Evolutionary conservation across 2,113 vertebrate species (phyloP).

Genomic region (Clarias gariepinus): DNA sequence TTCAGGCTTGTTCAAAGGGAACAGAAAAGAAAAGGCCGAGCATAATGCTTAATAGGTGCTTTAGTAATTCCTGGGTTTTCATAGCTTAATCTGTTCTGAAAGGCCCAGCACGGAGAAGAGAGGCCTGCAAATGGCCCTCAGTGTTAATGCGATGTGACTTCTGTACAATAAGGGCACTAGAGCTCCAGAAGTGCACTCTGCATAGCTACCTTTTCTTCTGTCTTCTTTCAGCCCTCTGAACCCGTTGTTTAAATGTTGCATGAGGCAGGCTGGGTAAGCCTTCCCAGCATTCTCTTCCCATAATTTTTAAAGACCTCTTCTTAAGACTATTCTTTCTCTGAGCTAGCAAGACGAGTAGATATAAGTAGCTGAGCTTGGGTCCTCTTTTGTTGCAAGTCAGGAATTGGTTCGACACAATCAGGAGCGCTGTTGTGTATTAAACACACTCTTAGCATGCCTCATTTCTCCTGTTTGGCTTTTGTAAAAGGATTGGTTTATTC

Average conservation of each 20-base stretch:
- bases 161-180: constrained; percentile 93
- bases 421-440: constrained; percentile 65
- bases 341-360: constrained; percentile 66
- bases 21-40: constrained; percentile 65
- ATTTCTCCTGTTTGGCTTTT: constrained; percentile 63
- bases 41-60: constrained; percentile 90
- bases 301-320: constrained; percentile 59
- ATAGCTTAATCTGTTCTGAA: constrained; percentile 99
- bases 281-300: constrained; percentile 75
- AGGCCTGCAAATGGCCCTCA: constrained; percentile 93
- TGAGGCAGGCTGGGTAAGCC: constrained; percentile 77
- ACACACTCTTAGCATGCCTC: constrained; percentile 69
- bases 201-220: constrained; percentile 82
- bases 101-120: constrained; percentile 91
- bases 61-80: constrained; percentile 98
- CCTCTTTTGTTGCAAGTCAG: constrained; percentile 61
- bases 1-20: constrained; percentile 66
- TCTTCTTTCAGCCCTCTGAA: constrained; percentile 73
- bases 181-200: constrained; percentile 85
- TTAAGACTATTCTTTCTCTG: constrained; percentile 71
- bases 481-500: constrained; percentile 48
- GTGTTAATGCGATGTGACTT: constrained; percentile 99
- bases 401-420: constrained; percentile 69
- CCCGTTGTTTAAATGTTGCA: constrained; percentile 82
- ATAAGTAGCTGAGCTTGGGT: constrained; percentile 64